Evolutionary conservation across 2,888 invertebrate genomes (phyloP).

Genomic region (Zaprionus obscuricornis): DNA sequence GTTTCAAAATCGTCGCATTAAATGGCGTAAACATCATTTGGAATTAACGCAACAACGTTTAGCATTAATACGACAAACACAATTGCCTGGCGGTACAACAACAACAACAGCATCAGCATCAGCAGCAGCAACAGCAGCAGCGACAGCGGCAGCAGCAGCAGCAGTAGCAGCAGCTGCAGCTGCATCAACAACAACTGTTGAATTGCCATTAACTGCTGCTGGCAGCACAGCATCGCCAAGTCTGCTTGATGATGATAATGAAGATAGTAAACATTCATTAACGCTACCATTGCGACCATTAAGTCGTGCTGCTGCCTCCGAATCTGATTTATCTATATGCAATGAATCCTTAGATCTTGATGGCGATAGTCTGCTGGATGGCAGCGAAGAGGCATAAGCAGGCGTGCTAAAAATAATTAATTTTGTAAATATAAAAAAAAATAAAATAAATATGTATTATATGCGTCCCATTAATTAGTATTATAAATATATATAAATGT

Average conservation of each 20-base stretch:
- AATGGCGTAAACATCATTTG: slow-evolving; percentile 96
- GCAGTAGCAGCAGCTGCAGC: background rate
- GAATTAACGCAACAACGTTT: slow-evolving; percentile 95
- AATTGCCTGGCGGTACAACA: slow-evolving; percentile 63
- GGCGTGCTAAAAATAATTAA: slow-evolving; percentile 1
- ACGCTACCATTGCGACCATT: slow-evolving; percentile 60
- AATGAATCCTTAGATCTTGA: slow-evolving; percentile 82
- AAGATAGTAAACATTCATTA: slow-evolving; percentile 75
- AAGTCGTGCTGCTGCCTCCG: slow-evolving; percentile 68
- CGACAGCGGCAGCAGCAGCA: no score
- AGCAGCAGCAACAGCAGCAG: slow-evolving; percentile 22
- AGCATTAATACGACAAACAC: slow-evolving; percentile 84
- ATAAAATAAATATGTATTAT: slow-evolving; percentile 55
- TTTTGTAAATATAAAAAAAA: slow-evolving; percentile 65
- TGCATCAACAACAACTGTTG: slow-evolving; percentile 19
- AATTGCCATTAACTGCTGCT: slow-evolving; percentile 35
- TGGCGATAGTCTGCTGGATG: slow-evolving; percentile 81
- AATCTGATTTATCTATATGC: slow-evolving; percentile 83
- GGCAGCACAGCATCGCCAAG: slow-evolving; percentile 61
- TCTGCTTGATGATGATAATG: slow-evolving; percentile 71
- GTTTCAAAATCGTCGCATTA: slow-evolving; percentile 96
- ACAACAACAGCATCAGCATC: slow-evolving; percentile 8
- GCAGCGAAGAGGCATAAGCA: slow-evolving; percentile 79
- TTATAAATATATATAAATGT: no score
- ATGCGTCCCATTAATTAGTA: background rate